These are phyloP conservation scores for Hoplias malabaricus DNA, from an alignment of 2,113 vertebrate genomes.

Conservation along the genomic window DNA sequence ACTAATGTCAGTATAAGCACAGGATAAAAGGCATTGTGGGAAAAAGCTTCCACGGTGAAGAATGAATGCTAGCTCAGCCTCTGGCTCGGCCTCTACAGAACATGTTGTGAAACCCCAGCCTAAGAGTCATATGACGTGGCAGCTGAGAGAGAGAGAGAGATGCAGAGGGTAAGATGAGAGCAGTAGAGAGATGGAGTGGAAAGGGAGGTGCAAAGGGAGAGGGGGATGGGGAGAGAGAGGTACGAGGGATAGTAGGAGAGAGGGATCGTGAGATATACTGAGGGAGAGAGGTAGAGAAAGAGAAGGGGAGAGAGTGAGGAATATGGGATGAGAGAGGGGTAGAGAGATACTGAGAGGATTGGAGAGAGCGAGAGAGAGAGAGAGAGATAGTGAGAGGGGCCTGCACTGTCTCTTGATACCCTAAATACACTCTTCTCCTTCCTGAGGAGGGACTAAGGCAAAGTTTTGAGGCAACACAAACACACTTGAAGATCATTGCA, in stretches of 20 bases:
- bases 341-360: too few species aligned
- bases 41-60: background rate
- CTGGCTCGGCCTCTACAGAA: constrained; percentile 18
- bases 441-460: constrained; percentile 17
- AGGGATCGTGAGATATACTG: too few species aligned
- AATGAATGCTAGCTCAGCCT: constrained; percentile 1
- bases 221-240: constrained; percentile 2
- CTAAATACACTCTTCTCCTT: constrained; percentile 42
- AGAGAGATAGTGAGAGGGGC: constrained; percentile 22
- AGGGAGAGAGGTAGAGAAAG: constrained; percentile 13
- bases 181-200: constrained; percentile 1
- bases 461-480: constrained; percentile 4
- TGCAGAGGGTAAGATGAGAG: background rate
- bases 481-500: background rate
- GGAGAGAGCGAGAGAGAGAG: background rate
- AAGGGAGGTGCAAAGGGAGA: constrained; percentile 18
- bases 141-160: constrained; percentile 27
- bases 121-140: constrained; percentile 49
- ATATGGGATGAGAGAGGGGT: too few species aligned
- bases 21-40: background rate
- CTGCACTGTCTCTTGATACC: constrained; percentile 43
- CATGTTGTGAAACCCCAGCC: constrained; percentile 30
- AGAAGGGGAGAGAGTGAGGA: too few species aligned
- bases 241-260: constrained; percentile 19
- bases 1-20: background rate